These are phyloP conservation scores for Tetragonula clypearis DNA, from an alignment of 1,140 invertebrate genomes.

Conservation along the genomic window DNA sequence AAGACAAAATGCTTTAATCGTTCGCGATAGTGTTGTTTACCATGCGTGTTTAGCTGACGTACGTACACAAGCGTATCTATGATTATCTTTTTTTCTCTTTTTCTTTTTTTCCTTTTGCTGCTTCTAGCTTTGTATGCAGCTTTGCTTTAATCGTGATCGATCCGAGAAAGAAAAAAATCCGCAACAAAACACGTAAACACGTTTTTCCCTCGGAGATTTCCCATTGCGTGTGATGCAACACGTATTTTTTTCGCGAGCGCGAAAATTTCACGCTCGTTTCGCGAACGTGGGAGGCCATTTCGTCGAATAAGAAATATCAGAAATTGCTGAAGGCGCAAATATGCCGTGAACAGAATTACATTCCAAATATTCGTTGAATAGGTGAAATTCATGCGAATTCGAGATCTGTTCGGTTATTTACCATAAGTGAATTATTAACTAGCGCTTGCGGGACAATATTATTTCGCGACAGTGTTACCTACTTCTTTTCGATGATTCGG, in stretches of 20 bases:
- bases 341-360: background rate
- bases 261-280: background rate
- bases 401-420: background rate
- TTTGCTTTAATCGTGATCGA: background rate
- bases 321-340: background rate
- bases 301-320: background rate
- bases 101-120: background rate
- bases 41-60: background rate
- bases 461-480: background rate
- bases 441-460: background rate
- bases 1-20: background rate
- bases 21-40: slow-evolving; percentile 35
- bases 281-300: too few species aligned
- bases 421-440: background rate
- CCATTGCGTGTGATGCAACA: background rate
- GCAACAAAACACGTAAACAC: background rate
- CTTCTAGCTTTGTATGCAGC: background rate
- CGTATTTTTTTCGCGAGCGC: background rate
- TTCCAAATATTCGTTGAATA: background rate
- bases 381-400: background rate
- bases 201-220: background rate
- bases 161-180: background rate
- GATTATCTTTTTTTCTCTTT: background rate
- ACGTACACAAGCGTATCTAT: background rate
- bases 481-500: background rate